Percentiles rank a stretch among this genome's conserved stretches.
These are phyloP conservation scores for Danionella dracula DNA, from an alignment of 2,797 vertebrate genomes.

Conservation along the genomic window DNA sequence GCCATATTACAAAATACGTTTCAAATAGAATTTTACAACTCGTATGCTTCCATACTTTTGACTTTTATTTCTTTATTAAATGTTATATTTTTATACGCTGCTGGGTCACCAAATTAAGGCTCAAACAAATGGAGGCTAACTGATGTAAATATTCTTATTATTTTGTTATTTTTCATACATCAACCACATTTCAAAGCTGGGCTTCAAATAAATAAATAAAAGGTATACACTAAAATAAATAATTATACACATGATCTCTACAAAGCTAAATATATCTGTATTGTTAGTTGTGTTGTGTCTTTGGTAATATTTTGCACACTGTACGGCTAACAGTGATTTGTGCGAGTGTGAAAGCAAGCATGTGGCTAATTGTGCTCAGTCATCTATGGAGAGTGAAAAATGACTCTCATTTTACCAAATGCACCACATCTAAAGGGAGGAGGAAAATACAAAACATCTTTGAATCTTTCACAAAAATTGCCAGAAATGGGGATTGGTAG, in stretches of 20 bases:
- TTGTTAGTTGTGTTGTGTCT: not conserved
- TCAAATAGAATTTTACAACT: too few species aligned
- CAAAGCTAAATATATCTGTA: not conserved
- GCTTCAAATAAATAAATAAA: too few species aligned
- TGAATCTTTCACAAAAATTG: not conserved
- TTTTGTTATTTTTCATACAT: too few species aligned
- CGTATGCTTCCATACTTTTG: too few species aligned
- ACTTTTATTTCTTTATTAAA: too few species aligned
- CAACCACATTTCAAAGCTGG: too few species aligned
- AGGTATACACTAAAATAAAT: not conserved
- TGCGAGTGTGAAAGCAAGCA: not conserved
- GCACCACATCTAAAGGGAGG: not conserved
- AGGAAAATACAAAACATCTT: not conserved
- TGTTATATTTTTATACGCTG: too few species aligned
- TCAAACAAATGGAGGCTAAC: too few species aligned
- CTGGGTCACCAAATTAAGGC: too few species aligned
- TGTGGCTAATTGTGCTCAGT: slow-evolving; percentile 22
- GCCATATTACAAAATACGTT: too few species aligned
- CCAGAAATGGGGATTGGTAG: not conserved
- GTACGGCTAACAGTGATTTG: not conserved
- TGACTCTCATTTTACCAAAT: not conserved
- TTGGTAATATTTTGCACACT: not conserved
- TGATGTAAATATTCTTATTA: too few species aligned
- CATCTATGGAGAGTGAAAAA: slow-evolving; percentile 6
- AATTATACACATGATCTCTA: not conserved